Base-by-base conservation (phyloP, 1,140 invertebrate genomes). In the Atopsyche davidsoni region DNA sequence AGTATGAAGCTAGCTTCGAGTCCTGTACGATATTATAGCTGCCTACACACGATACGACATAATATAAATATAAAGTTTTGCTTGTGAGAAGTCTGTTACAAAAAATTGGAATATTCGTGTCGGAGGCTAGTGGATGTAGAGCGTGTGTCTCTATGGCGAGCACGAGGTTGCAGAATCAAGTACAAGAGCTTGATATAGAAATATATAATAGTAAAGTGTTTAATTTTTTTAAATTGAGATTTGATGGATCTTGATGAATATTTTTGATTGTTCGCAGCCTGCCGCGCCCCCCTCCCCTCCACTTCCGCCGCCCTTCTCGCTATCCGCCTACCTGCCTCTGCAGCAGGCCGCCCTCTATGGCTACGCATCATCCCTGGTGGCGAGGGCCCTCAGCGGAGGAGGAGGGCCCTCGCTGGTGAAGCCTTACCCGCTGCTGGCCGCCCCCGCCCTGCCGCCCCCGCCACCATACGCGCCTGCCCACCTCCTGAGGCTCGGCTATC, bases 311-410 rank as follows among this genome's bases (percentile, higher is more conserved):
- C 39, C 49, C 3, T 16, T 3, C 13, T 25, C 40, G 10, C 13
- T 48, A 28, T 39, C 39, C 19, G 42, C 49, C 7, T 51, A 44
- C 21, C 24, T 42, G 9, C 51, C 51, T 16, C 24, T 53, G 24
- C 51, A 46, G 31, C 51, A 53, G 32, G 51, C 51, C 1, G 51
- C 51, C 35, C 36, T 53, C 14, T 53, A 53, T 14, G 51, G 41
- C 19, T 53, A 53, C 23, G 51, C 51, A 22, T 53, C 51, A 4
- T 22, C 42, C 2, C 44, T 53, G 2, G 24, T 43, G 41, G 41
- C 41, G 21, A n/a, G n/a, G n/a, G 35, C 45, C 11, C 32, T 35
- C 13, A 31, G 44, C 6, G 49, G 49, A 13, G 46, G 34, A 21
- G 43, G n/a, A 32, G 19, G 11, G 19, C 48, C 48, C 16, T 42